These are phyloP conservation scores for Procambarus virginalis DNA, from an alignment of 1,140 invertebrate species.

Conservation along the genomic window DNA sequence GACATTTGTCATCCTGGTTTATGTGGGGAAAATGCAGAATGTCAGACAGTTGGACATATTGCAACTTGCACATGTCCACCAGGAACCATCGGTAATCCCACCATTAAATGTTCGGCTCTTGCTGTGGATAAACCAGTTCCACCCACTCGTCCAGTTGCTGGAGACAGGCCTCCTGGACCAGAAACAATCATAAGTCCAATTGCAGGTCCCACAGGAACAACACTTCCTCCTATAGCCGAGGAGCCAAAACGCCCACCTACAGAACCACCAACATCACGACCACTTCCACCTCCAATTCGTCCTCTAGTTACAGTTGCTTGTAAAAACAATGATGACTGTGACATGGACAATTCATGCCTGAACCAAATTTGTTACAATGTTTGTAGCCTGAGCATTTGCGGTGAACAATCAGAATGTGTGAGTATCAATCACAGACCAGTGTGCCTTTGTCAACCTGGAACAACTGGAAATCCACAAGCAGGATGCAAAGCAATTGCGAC, in stretches of 20 bases:
- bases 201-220: conserved; percentile 10
- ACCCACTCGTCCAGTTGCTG: conserved; percentile 28
- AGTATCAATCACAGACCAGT: conserved; percentile 65
- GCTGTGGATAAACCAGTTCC: conserved; percentile 72
- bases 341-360: conserved; percentile 56
- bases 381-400: conserved; percentile 80
- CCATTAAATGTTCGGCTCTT: conserved; percentile 82
- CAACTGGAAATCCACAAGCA: conserved; percentile 58
- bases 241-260: not conserved
- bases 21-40: conserved; percentile 82
- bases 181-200: conserved; percentile 15
- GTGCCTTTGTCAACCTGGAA: conserved; percentile 63
- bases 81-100: conserved; percentile 87
- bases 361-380: conserved; percentile 81
- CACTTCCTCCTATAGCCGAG: conserved; percentile 44
- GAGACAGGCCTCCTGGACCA: not conserved
- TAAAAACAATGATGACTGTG: conserved; percentile 68
- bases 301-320: conserved; percentile 48
- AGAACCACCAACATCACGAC: conserved; percentile 11
- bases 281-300: conserved; percentile 23
- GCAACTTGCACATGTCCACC: conserved; percentile 86
- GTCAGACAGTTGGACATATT: conserved; percentile 70
- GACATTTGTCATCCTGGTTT: conserved; percentile 79
- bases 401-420: conserved; percentile 72
- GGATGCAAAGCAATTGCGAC: conserved; percentile 47